These are phyloP conservation scores for Plemyria rubiginata DNA, from an alignment of 2,888 invertebrate genomes.

Conservation along the genomic window DNA sequence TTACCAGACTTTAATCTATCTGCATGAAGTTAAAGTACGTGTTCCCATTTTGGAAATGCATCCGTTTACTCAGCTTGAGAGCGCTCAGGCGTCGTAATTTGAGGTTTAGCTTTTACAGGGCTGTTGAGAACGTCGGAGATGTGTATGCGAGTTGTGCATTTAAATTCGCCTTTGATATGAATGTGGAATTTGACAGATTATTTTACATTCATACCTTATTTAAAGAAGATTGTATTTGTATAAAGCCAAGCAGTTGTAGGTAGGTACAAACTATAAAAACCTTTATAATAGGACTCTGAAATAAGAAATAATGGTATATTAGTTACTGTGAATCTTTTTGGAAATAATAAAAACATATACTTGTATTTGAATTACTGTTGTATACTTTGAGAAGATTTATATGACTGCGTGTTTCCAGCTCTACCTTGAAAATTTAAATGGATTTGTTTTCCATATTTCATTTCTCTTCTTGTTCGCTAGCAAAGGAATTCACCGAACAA, in stretches of 20 bases:
- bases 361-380: no score
- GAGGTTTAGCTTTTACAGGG: conserved; percentile 20
- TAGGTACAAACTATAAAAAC: no score
- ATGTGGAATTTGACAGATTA: neutral
- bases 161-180: neutral
- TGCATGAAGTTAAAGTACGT: conserved; percentile 18
- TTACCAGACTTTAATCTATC: conserved; percentile 17
- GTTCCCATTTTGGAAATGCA: conserved; percentile 31
- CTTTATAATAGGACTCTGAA: no score
- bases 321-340: no score
- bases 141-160: neutral
- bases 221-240: no score
- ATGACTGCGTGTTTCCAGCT: neutral
- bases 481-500: conserved; percentile 34
- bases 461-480: conserved; percentile 31
- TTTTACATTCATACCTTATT: neutral
- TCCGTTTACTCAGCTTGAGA: conserved; percentile 20
- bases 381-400: neutral
- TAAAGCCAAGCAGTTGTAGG: no score
- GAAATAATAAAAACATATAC: no score
- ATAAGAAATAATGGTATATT: neutral
- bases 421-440: conserved; percentile 10
- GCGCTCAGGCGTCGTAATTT: conserved; percentile 24
- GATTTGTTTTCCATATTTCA: conserved; percentile 23
- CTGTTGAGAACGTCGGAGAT: conserved; percentile 2